Base-by-base conservation (phyloP, 2,797 vertebrate species). In the Buceros bicornis region DNA sequence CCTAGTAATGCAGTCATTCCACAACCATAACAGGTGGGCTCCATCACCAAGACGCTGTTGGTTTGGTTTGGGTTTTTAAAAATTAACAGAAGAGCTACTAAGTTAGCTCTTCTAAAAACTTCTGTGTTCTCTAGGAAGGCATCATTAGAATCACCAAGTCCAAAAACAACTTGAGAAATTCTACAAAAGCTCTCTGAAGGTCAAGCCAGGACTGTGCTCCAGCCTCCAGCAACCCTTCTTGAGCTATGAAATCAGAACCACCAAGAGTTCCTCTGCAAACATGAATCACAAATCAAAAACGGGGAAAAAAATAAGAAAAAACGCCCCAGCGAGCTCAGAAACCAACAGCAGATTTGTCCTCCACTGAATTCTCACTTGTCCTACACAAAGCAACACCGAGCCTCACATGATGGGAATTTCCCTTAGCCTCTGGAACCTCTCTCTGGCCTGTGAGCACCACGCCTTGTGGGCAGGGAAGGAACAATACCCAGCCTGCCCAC, bases 401-500 rank as follows among this genome's bases (percentile, higher is more conserved):
- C 13, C 5, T 21, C 13, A 45, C 0, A 0, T 9, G 54, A 69
- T 0, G 0, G 54, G 26, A 84, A 54, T 8, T 15, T 42, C 31
- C 11, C 31, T 21, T 6, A n/a, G 20, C 12, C 21, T 45, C 53
- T 51, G 40, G 7, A 74, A 40, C 24, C 47, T 4, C 21, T 43
- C 50, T 29, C 24, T 9, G 25, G 25, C 28, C 51, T 47, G 4
- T 7, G 7, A 79, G 40, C 24, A 24, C 28, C 35, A 1, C 0
- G 0, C 13, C 28, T 10, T 45, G 25, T 0, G 4, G 58, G 37
- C 24, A 64, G 15, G 28, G 31, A 84, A 89, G 37, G 40, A 82
- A 72, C 35, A 60, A n/a, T 0, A 14, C 6, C 6, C n/a, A 58
- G 11, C 7, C 35, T 33, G 66, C 24, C 16, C 2, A 3, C n/a